Base-by-base conservation (phyloP, 2,888 invertebrate genomes). In the Drosophila acutilabella region DNA sequence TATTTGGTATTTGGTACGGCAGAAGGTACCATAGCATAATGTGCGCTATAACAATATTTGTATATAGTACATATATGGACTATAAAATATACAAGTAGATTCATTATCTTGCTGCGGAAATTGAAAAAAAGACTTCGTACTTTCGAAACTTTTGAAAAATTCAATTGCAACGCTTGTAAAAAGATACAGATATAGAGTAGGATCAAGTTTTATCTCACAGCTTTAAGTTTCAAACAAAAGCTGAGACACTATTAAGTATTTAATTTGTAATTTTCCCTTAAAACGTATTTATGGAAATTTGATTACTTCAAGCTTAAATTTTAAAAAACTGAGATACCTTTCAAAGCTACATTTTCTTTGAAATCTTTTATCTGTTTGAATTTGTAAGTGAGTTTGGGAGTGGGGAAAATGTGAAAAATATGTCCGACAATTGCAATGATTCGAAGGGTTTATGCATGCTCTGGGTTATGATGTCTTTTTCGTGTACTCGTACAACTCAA, bases 381-480 rank as follows among this genome's bases (percentile, higher is more conserved):
- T 45, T 2, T 6, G n/a, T n/a, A n/a, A n/a, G n/a, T n/a, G n/a
- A n/a, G 13, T 8, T 44, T 13, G n/a, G 11, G 36, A n/a, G 52
- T 13, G 30, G 52, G 36, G 42, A 14, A 53, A 53, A 53, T 47
- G 53, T 33, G 11, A 42, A 50, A 50, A 42, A 8, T 16, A 56
- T 20, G 51, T 40, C 40, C 11, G 23, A 48, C 33, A 44, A 61
- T 48, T 14, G 26, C 33, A 10, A 5, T 10, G 5, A 33, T 38
- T 30, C 30, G 33, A 45, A 50, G 51, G 40, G 51, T 58, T 58
- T 48, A 23, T 54, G 41, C 40, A 1, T 40, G 57, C 48, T 45
- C 47, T 23, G 40, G 52, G 8, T 45, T 40, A 14, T 56, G 41
- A 69, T 64, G 71, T 20, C 23, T 41, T 64, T 71, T 70, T 60